Evolutionary conservation across 2,888 invertebrate species (phyloP).

Genomic region (Morpho achilles): DNA sequence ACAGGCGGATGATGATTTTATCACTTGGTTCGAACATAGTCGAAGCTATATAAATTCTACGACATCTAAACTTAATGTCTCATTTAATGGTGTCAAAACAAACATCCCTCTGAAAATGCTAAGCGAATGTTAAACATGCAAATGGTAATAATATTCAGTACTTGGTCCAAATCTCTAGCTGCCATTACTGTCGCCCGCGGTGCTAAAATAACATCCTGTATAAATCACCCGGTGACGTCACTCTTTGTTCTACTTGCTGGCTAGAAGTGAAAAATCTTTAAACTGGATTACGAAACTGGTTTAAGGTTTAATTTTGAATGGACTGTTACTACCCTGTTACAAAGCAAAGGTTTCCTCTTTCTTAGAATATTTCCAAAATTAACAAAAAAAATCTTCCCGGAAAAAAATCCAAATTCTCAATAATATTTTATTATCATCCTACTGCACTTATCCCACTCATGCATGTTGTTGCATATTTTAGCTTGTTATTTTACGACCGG

Average conservation of each 20-base stretch:
- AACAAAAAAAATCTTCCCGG: too few relatives aligned
- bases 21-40: too few relatives aligned
- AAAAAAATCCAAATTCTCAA: too few relatives aligned
- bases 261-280: constrained; percentile 24
- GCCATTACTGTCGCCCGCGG: constrained; percentile 5
- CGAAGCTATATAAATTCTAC: too few relatives aligned
- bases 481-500: too few relatives aligned
- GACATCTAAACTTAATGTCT: not conserved
- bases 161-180: constrained; percentile 16
- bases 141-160: constrained; percentile 12
- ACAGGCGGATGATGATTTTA: too few relatives aligned
- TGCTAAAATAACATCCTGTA: constrained; percentile 14
- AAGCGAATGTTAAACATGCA: constrained; percentile 6
- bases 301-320: not conserved
- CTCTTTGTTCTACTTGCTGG: constrained; percentile 17
- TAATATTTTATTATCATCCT: too few relatives aligned
- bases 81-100: constrained; percentile 1
- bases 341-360: too few relatives aligned
- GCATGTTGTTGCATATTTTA: too few relatives aligned
- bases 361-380: too few relatives aligned
- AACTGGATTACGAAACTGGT: constrained; percentile 2
- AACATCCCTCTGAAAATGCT: constrained; percentile 6
- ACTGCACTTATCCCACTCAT: too few relatives aligned
- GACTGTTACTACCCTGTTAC: too few relatives aligned
- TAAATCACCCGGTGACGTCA: constrained; percentile 23